Evolutionary conservation across 1,140 invertebrate genomes (phyloP).

Genomic region (Ylistrum balloti): DNA sequence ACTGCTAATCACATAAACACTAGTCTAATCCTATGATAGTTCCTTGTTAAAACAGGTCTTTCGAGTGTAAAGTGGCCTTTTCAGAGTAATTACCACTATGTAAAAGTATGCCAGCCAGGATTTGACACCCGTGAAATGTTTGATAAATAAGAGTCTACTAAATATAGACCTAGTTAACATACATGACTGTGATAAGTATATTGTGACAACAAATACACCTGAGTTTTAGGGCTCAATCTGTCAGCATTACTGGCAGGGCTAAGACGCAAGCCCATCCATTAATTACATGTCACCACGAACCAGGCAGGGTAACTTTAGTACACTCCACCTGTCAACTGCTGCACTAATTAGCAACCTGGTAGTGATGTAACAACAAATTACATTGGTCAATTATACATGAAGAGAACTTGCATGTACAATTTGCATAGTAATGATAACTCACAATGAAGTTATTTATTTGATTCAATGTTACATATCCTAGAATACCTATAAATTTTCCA

Average conservation of each 20-base stretch:
- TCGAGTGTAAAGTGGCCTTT: not conserved
- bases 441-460: too few species aligned
- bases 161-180: not conserved
- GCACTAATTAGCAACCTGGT: too few species aligned
- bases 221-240: not conserved
- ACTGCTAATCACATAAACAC: not conserved
- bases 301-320: too few species aligned
- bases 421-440: too few species aligned
- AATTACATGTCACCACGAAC: not conserved
- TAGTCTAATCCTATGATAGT: not conserved
- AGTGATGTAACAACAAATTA: too few species aligned
- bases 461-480: too few species aligned
- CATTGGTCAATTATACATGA: too few species aligned
- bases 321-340: too few species aligned
- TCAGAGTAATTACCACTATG: not conserved
- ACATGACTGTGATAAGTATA: slow-evolving; percentile 32
- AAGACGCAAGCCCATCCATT: not conserved
- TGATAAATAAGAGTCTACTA: slow-evolving; percentile 35
- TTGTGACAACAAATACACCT: slow-evolving; percentile 7
- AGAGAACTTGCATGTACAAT: too few species aligned
- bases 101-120: slow-evolving; percentile 23
- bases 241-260: not conserved
- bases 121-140: slow-evolving; percentile 38
- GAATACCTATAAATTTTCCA: too few species aligned
- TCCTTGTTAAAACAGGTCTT: slow-evolving; percentile 17